Conservation (phyloP, 1,140 invertebrate genomes). For the Danaus melanippus region DNA sequence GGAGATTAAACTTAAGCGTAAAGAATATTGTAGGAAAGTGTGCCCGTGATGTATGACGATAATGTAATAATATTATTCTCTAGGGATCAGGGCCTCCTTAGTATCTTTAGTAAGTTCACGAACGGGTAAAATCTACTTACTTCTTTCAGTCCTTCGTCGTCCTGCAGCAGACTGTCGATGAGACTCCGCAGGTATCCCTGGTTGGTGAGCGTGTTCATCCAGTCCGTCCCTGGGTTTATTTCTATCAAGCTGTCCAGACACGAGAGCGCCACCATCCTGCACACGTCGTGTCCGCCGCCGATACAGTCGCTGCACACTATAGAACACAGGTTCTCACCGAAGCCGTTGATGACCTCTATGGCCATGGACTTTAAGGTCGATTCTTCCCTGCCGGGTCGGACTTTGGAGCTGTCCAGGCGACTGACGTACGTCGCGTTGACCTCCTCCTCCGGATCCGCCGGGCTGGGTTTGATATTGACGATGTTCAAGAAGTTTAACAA, state of each 20-base stretch:
- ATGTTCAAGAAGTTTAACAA: slow-evolving; percentile 85
- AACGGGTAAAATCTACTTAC: slow-evolving; percentile 28
- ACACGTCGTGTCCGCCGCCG: slow-evolving; percentile 89
- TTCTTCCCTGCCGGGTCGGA: slow-evolving; percentile 42
- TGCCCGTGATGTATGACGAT: too few species aligned
- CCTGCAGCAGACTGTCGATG: slow-evolving; percentile 84
- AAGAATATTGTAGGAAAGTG: too few species aligned
- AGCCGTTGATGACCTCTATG: slow-evolving; percentile 71
- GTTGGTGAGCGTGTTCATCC: slow-evolving; percentile 82
- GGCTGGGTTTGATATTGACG: slow-evolving; percentile 71
- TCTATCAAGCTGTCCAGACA: slow-evolving; percentile 86
- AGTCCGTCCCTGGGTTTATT: slow-evolving; percentile 80
- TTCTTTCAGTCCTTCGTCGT: slow-evolving; percentile 80
- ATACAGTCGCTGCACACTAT: slow-evolving; percentile 89
- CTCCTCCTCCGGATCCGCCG: slow-evolving; percentile 53
- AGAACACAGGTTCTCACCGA: slow-evolving; percentile 87
- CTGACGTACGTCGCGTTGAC: slow-evolving; percentile 65
- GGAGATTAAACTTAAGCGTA: too few species aligned
- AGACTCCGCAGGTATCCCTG: slow-evolving; percentile 89
- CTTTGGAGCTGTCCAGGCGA: slow-evolving; percentile 74
- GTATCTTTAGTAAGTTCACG: neutral
- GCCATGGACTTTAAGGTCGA: slow-evolving; percentile 56
- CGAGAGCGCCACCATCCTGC: slow-evolving; percentile 88
- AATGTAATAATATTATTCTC: too few species aligned
- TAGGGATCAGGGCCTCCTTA: too few species aligned